These are phyloP conservation scores for Malthinus seriepunctatus DNA, from an alignment of 2,888 invertebrate genomes.

Conservation along the genomic window DNA sequence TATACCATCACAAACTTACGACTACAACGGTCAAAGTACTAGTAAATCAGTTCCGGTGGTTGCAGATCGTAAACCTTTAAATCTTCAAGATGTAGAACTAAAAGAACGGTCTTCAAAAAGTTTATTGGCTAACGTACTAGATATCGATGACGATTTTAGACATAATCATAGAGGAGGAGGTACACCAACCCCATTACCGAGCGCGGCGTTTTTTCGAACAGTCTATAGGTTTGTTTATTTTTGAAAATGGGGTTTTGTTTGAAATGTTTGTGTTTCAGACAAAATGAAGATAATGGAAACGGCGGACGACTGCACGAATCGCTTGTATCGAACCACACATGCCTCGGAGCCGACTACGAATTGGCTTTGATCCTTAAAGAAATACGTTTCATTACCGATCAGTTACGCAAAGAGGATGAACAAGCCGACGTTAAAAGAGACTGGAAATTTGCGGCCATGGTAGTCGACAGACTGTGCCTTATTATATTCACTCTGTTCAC, in stretches of 20 bases:
- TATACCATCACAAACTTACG: constrained; percentile 58
- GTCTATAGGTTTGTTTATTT: constrained; percentile 67
- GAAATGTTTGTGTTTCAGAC: constrained; percentile 41
- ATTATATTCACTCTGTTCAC: constrained; percentile 99
- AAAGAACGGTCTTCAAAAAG: constrained; percentile 83
- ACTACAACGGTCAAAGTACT: constrained; percentile 55
- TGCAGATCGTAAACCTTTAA: constrained; percentile 52
- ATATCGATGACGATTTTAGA: constrained; percentile 95
- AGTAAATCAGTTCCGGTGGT: constrained; percentile 58
- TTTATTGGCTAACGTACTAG: constrained; percentile 93
- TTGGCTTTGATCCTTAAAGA: constrained; percentile 94
- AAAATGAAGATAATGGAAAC: constrained; percentile 57
- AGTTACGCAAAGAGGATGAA: constrained; percentile 94
- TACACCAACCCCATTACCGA: constrained; percentile 59
- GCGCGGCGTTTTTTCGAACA: constrained; percentile 70
- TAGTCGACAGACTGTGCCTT: constrained; percentile 99
- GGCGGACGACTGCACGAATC: constrained; percentile 76
- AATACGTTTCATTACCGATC: constrained; percentile 89
- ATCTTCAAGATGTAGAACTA: constrained; percentile 52
- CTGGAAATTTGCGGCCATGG: constrained; percentile 99
- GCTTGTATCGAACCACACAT: constrained; percentile 77
- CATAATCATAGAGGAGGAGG: constrained; percentile 71
- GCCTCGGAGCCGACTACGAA: constrained; percentile 86
- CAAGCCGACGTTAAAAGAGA: constrained; percentile 93
- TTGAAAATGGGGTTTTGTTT: not conserved